Evolutionary conservation across 2,888 invertebrate genomes (phyloP).

Genomic region (Thera obeliscata): DNA sequence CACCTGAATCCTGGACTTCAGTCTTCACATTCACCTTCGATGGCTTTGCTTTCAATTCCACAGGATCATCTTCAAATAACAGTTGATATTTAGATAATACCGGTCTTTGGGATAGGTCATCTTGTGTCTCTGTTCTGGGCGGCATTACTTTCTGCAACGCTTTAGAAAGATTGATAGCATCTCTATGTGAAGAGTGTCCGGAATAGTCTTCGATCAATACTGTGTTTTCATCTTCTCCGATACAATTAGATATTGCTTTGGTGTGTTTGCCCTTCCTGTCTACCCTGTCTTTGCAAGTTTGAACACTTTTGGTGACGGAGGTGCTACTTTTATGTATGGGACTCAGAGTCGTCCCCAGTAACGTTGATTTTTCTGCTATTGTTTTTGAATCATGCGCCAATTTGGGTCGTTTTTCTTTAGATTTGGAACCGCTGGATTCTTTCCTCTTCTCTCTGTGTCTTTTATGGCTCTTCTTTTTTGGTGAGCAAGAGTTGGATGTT

Average conservation of each 20-base stretch:
- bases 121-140: not conserved
- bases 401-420: not conserved
- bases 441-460: not conserved
- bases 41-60: not conserved
- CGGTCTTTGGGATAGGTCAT: not conserved
- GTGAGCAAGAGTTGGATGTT: not conserved
- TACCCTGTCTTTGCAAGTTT: not conserved
- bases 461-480: not conserved
- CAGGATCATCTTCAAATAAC: not conserved
- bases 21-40: not conserved
- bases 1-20: not conserved
- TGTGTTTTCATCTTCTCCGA: not conserved
- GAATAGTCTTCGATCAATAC: not conserved
- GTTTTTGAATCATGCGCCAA: no score
- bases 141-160: slow-evolving; percentile 2
- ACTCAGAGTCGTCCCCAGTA: not conserved
- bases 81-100: not conserved
- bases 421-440: not conserved
- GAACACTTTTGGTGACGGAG: not conserved
- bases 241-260: not conserved
- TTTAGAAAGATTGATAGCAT: slow-evolving; percentile 2
- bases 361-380: not conserved
- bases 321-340: not conserved
- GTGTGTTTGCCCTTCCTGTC: not conserved
- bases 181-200: not conserved